These are phyloP conservation scores for Sula dactylatra DNA, from an alignment of 2,113 vertebrate genomes.

Conservation along the genomic window DNA sequence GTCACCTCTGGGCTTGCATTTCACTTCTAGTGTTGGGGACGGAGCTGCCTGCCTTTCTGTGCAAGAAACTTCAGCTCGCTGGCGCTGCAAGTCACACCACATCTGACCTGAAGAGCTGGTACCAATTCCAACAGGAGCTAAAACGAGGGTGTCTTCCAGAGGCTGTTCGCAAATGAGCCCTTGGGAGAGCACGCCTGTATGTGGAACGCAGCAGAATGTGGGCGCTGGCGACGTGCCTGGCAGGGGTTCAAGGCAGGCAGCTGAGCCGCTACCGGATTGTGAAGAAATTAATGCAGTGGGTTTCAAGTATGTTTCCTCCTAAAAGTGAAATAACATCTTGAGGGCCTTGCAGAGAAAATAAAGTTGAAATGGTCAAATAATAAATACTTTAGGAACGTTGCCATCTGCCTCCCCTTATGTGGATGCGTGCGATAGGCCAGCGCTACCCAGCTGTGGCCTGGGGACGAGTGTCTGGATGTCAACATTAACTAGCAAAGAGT, in stretches of 20 bases:
- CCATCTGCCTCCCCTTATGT: neutral
- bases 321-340: neutral
- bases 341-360: neutral
- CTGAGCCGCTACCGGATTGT: neutral
- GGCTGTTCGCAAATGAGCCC: neutral
- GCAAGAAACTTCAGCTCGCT: neutral
- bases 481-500: neutral
- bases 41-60: neutral
- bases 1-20: neutral
- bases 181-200: neutral
- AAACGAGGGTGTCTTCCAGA: neutral
- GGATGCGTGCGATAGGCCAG: neutral
- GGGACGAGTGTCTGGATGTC: neutral
- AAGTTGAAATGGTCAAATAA: neutral
- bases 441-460: rapidly evolving
- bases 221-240: rapidly evolving
- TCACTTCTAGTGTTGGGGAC: neutral
- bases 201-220: rapidly evolving
- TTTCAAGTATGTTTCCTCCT: neutral
- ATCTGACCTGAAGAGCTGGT: neutral
- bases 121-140: neutral
- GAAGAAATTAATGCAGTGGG: neutral
- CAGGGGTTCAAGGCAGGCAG: neutral
- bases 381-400: neutral
- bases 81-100: too few species aligned